Conservation (phyloP, 2,888 invertebrate genomes). For the Drosophila greeni region DNA sequence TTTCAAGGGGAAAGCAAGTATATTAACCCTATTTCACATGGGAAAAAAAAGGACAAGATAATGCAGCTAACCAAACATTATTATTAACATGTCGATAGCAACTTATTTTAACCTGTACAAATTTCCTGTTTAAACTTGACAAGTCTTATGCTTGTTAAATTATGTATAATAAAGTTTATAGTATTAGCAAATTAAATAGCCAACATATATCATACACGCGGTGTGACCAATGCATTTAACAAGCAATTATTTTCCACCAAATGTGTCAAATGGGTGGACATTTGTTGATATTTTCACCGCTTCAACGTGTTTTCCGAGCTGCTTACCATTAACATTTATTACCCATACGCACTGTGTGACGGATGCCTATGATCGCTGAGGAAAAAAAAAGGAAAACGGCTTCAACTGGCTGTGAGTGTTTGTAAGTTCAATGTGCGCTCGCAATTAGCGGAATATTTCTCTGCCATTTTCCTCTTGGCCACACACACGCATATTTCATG, state of each 20-base stretch:
- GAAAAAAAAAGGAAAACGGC: constrained; percentile 7
- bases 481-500: constrained; percentile 12
- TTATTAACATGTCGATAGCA: not conserved
- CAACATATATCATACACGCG: not conserved
- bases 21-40: not conserved
- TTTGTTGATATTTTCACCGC: constrained; percentile 1
- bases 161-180: not conserved
- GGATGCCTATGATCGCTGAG: not conserved
- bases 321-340: constrained; percentile 13
- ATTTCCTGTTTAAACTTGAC: not conserved
- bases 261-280: constrained; percentile 2
- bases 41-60: not conserved
- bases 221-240: not conserved
- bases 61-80: not conserved
- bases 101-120: not conserved
- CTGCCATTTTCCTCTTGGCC: constrained; percentile 24
- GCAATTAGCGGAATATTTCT: constrained; percentile 41
- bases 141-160: not conserved
- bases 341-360: constrained; percentile 28
- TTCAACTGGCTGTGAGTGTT: not conserved
- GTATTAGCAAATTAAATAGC: not conserved
- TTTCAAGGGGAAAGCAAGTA: no score
- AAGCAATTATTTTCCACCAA: constrained; percentile 5
- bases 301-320: constrained; percentile 2
- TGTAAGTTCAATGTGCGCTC: constrained; percentile 61